Evolutionary conservation across 2,888 invertebrate species (phyloP).

Genomic region (Phaedon cochleariae): DNA sequence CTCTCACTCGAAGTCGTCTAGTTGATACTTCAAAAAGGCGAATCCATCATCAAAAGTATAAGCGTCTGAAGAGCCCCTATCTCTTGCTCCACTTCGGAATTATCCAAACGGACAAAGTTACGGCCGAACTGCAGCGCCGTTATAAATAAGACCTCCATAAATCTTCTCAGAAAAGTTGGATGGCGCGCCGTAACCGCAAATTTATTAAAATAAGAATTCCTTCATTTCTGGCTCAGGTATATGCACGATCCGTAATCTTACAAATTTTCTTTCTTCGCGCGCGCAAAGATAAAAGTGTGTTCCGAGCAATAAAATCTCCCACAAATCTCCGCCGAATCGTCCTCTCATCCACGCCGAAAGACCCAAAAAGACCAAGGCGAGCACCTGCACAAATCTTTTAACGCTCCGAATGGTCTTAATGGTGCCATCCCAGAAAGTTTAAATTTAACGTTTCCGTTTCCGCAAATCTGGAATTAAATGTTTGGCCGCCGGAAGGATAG

Average conservation of each 20-base stretch:
- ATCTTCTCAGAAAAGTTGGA: conserved; percentile 43
- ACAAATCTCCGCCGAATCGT: conserved; percentile 55
- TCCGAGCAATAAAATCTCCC: conserved; percentile 59
- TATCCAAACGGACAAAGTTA: conserved; percentile 24
- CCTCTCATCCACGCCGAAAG: conserved; percentile 37
- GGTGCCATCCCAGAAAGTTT: conserved; percentile 46
- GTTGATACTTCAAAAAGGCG: neutral
- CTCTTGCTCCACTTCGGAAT: conserved; percentile 17
- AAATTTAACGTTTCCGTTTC: conserved; percentile 40
- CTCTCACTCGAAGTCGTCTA: neutral
- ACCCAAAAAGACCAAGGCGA: conserved; percentile 40
- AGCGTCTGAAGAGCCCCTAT: neutral
- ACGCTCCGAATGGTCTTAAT: conserved; percentile 46
- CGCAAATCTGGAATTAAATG: conserved; percentile 20
- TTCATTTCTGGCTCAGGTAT: conserved; percentile 53
- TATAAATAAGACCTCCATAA: conserved; percentile 55
- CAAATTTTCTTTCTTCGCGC: conserved; percentile 55
- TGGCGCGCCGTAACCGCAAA: conserved; percentile 55
- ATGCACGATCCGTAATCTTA: conserved; percentile 59
- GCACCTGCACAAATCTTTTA: conserved; percentile 48
- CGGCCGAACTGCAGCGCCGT: conserved; percentile 26
- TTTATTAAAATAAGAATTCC: conserved; percentile 58
- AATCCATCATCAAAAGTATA: neutral
- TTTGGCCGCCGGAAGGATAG: neutral
- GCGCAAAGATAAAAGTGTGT: conserved; percentile 56